phyloP scores from a whole-genome alignment of 2,113 vertebrate species.

The Catharus fuscescens region DNA sequence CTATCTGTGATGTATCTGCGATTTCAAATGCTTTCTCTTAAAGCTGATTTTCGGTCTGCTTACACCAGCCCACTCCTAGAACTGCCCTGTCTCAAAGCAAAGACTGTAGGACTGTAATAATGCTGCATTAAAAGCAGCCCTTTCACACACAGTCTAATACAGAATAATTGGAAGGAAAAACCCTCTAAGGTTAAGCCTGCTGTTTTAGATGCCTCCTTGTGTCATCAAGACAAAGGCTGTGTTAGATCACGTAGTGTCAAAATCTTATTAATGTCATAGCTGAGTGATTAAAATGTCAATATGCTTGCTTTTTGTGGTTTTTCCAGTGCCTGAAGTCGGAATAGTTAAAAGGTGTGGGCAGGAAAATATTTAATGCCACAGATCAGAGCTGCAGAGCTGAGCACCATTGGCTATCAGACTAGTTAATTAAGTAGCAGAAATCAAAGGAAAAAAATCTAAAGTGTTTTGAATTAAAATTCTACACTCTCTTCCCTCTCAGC shows the following conservation, averaged over 20 bases:
- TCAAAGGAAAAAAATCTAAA: not conserved
- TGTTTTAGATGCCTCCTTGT: not conserved
- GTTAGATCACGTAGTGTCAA: slow-evolving; percentile 1
- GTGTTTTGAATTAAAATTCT: not conserved
- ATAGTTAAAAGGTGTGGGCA: slow-evolving; percentile 1
- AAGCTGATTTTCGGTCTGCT: not conserved
- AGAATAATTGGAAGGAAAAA: not conserved
- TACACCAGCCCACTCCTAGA: not conserved
- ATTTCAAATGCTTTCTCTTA: not conserved
- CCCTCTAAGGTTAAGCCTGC: not conserved
- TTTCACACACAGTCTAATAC: not conserved
- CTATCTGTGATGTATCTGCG: not conserved
- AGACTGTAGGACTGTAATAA: not conserved
- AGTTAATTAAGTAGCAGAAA: slow-evolving; percentile 45
- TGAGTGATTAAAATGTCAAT: slow-evolving; percentile 44
- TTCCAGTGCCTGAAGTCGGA: slow-evolving; percentile 6
- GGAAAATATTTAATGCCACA: slow-evolving; percentile 16
- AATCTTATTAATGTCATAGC: slow-evolving; percentile 17
- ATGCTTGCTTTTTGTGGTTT: not conserved
- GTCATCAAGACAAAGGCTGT: not conserved
- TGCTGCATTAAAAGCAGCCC: not conserved
- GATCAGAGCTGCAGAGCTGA: not conserved
- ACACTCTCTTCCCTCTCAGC: not conserved
- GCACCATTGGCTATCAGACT: not conserved
- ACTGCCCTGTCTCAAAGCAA: not conserved